Conservation (phyloP, 2,888 invertebrate genomes). For the Elysia crispata region DNA sequence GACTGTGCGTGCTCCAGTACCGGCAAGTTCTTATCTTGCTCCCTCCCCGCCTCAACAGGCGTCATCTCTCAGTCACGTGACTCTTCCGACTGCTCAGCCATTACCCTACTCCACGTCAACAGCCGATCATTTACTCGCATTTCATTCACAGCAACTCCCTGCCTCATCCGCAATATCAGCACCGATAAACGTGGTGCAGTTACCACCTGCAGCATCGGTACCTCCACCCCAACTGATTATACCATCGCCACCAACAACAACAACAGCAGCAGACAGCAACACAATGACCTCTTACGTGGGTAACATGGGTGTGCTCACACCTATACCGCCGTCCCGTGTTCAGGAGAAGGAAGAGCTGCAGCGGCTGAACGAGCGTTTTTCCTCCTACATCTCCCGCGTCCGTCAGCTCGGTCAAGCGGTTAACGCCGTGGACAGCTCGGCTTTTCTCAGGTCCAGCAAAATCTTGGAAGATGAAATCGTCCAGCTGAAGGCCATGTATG, state of each 20-base stretch:
- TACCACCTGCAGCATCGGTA: neutral
- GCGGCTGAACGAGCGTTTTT: constrained; percentile 68
- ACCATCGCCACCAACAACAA: neutral
- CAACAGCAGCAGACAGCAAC: neutral
- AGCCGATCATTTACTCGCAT: too few species aligned
- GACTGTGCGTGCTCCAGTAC: too few species aligned
- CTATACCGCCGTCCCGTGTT: constrained; percentile 37
- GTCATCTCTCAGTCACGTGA: too few species aligned
- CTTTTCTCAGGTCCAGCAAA: constrained; percentile 67
- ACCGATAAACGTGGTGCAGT: neutral
- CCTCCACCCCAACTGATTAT: neutral
- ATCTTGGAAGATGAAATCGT: constrained; percentile 70
- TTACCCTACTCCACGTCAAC: too few species aligned
- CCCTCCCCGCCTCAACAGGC: too few species aligned
- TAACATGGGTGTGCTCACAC: neutral
- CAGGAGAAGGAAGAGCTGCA: constrained; percentile 70
- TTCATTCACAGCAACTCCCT: too few species aligned
- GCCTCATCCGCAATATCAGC: neutral
- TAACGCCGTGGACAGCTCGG: constrained; percentile 63
- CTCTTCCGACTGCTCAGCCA: too few species aligned
- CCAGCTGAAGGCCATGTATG: constrained; percentile 69
- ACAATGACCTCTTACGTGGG: neutral
- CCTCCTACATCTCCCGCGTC: constrained; percentile 65
- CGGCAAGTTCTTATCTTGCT: too few species aligned
- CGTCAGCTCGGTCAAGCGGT: constrained; percentile 64